A percentile compares a stretch with the other conserved stretches of the same genome.
phyloP scores from a whole-genome alignment of 1,140 invertebrate genomes.

The Trinorchestia longiramus region DNA sequence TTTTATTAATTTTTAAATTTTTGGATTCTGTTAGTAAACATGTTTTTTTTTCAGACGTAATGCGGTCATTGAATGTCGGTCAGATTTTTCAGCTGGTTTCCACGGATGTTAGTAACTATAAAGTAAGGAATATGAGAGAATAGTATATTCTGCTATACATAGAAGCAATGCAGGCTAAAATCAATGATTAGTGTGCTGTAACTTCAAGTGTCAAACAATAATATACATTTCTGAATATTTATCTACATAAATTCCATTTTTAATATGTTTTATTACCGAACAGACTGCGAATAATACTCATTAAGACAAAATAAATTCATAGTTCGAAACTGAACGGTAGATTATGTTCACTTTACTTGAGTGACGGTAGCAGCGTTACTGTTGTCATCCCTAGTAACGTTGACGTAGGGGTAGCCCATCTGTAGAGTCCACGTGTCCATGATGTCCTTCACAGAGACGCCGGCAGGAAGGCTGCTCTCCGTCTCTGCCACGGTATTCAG shows the following conservation, averaged over 20 bases:
- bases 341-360: slow-evolving; percentile 16
- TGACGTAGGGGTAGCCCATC: slow-evolving; percentile 74
- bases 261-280: background rate
- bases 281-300: background rate
- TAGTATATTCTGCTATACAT: no score
- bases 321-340: background rate
- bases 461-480: slow-evolving; percentile 72
- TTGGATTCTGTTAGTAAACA: background rate
- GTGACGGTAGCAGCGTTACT: slow-evolving; percentile 11
- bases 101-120: no score
- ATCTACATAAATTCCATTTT: background rate
- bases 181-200: background rate
- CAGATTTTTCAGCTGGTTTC: background rate
- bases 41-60: no score
- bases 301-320: background rate
- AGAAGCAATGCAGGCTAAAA: background rate
- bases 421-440: slow-evolving; percentile 74
- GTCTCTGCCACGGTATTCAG: slow-evolving; percentile 70
- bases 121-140: no score
- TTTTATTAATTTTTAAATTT: background rate
- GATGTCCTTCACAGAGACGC: slow-evolving; percentile 78
- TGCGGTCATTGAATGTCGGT: background rate
- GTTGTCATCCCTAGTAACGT: slow-evolving; percentile 69
- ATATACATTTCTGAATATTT: background rate
- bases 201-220: background rate